phyloP scores from a whole-genome alignment of 2,113 vertebrate genomes.

The Prunella fulvescens region DNA sequence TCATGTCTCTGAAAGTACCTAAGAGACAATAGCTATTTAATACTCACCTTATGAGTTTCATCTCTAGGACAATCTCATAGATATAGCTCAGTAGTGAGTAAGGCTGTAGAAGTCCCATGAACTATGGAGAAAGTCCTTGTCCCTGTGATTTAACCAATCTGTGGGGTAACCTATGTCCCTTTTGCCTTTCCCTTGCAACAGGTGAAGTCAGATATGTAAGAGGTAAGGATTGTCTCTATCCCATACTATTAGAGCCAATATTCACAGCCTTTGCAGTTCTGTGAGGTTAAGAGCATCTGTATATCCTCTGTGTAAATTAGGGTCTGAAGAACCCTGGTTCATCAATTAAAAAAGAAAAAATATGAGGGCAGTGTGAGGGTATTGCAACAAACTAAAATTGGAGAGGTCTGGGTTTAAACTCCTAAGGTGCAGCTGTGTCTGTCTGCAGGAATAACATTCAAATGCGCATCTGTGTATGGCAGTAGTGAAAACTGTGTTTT shows the following conservation, averaged over 20 bases:
- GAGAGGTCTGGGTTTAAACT: neutral
- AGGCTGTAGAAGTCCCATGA: neutral
- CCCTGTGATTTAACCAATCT: neutral
- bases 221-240: neutral
- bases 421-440: neutral
- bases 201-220: neutral
- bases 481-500: neutral
- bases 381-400: neutral
- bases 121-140: neutral
- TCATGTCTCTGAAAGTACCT: neutral
- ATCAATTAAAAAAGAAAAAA: neutral
- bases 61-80: neutral
- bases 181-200: neutral
- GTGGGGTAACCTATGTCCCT: rapidly evolving
- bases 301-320: neutral
- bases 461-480: neutral
- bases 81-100: neutral
- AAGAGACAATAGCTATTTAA: neutral
- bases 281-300: neutral
- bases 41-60: neutral
- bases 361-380: rapidly evolving
- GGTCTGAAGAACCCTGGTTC: neutral
- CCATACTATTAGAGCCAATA: neutral
- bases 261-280: neutral
- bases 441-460: neutral